Conservation (phyloP, 2,113 vertebrate species). For the Crocuta crocuta region DNA sequence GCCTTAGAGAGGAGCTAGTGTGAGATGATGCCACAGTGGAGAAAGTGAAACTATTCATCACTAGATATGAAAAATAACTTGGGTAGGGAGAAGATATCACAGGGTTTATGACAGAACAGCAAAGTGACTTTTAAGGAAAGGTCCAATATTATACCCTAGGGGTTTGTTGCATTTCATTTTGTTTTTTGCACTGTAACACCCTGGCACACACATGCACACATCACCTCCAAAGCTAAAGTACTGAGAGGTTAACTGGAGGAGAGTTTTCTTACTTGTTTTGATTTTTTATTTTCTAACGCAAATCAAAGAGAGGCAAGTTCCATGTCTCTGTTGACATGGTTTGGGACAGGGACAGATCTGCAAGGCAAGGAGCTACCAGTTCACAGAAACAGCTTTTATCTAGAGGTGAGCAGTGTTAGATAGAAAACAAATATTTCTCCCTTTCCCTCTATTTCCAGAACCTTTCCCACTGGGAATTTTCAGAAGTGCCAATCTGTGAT, state of each 20-base stretch:
- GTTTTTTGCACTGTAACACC: not conserved
- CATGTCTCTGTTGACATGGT: not conserved
- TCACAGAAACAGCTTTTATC: not conserved
- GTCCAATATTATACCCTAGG: not conserved
- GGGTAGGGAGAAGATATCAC: not conserved
- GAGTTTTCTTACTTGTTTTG: not conserved
- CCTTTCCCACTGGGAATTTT: not conserved
- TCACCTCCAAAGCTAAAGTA: not conserved
- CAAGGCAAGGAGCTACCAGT: not conserved
- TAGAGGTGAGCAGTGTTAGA: not conserved
- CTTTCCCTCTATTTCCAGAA: not conserved
- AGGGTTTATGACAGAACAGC: not conserved
- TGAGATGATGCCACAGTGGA: not conserved
- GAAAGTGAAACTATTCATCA: not conserved
- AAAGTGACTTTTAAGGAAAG: not conserved
- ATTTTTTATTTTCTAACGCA: not conserved
- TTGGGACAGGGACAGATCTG: not conserved
- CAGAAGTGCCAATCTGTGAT: not conserved
- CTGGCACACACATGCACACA: not conserved
- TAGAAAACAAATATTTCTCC: not conserved
- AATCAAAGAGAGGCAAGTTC: constrained; percentile 1
- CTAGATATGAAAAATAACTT: not conserved
- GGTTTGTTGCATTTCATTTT: not conserved
- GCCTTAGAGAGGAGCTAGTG: not conserved
- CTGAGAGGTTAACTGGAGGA: not conserved